These are phyloP conservation scores for Dipodomys merriami DNA, from an alignment of 2,113 vertebrate species.

Conservation along the genomic window DNA sequence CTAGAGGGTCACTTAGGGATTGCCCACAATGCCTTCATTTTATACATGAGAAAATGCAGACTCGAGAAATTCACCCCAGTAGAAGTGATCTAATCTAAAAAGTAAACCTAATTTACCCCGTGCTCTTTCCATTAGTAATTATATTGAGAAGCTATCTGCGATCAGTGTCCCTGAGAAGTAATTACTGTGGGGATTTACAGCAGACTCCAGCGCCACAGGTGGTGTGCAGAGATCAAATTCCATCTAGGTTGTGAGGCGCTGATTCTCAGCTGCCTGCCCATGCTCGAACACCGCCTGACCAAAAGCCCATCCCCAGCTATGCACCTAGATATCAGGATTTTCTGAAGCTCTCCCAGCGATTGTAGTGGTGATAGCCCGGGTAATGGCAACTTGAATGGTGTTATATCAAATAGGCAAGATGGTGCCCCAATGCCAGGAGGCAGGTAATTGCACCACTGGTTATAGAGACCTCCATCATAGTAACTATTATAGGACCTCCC, in stretches of 20 bases:
- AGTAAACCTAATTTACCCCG: not conserved
- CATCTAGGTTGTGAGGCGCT: not conserved
- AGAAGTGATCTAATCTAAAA: not conserved
- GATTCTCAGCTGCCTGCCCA: not conserved
- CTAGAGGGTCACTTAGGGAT: not conserved
- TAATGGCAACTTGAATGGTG: not conserved
- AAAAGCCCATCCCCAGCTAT: too few relatives aligned
- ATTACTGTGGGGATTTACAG: not conserved
- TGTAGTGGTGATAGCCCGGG: not conserved
- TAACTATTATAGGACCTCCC: too few relatives aligned
- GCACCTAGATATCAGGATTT: fast-evolving
- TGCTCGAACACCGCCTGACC: too few relatives aligned
- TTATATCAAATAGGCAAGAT: not conserved
- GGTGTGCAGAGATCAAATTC: not conserved
- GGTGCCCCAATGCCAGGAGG: not conserved
- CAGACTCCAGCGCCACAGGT: fast-evolving
- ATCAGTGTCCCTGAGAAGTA: not conserved
- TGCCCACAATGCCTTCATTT: not conserved
- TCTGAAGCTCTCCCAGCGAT: not conserved
- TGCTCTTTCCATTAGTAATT: not conserved
- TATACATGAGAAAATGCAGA: not conserved
- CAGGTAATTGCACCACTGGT: not conserved
- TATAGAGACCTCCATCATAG: too few relatives aligned
- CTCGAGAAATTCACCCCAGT: not conserved
- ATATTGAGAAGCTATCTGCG: not conserved